Evolutionary conservation across 2,888 invertebrate genomes (phyloP).

Genomic region (Hydrotaea cyrtoneurina): DNA sequence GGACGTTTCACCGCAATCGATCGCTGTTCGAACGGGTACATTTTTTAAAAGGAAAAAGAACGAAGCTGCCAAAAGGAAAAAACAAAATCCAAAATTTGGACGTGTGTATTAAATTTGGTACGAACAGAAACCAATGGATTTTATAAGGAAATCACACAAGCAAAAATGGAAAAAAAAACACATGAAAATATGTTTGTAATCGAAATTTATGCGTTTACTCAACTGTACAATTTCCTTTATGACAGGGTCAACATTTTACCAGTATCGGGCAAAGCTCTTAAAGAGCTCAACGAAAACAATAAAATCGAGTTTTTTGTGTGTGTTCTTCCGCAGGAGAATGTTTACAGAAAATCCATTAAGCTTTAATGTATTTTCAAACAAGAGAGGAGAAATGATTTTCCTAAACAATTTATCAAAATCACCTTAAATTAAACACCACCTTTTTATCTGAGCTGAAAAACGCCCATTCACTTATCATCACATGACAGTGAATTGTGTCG

Average conservation of each 20-base stretch:
- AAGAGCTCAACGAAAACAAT: conserved; percentile 56
- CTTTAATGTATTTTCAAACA: background rate
- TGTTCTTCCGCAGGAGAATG: background rate
- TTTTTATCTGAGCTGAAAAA: conserved; percentile 53
- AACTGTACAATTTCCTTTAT: conserved; percentile 69
- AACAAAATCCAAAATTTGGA: conserved; percentile 28
- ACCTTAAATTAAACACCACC: conserved; percentile 64
- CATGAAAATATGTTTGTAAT: conserved; percentile 18
- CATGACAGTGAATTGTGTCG: background rate
- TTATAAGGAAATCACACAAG: conserved; percentile 54
- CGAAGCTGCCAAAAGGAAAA: conserved; percentile 60
- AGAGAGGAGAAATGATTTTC: background rate
- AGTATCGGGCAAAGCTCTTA: conserved; percentile 52
- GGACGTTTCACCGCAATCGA: background rate
- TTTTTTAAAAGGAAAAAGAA: background rate
- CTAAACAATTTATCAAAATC: conserved; percentile 68
- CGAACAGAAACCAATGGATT: conserved; percentile 29
- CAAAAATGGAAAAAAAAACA: conserved; percentile 24
- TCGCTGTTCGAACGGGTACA: background rate
- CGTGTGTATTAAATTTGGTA: conserved; percentile 66
- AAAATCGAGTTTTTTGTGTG: conserved; percentile 15
- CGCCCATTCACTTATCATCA: conserved; percentile 64
- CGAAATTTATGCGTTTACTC: conserved; percentile 66
- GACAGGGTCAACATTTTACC: conserved; percentile 58
- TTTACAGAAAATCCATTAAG: conserved; percentile 38